phyloP scores from a whole-genome alignment of 2,113 vertebrate species.

The Lycaon pictus region DNA sequence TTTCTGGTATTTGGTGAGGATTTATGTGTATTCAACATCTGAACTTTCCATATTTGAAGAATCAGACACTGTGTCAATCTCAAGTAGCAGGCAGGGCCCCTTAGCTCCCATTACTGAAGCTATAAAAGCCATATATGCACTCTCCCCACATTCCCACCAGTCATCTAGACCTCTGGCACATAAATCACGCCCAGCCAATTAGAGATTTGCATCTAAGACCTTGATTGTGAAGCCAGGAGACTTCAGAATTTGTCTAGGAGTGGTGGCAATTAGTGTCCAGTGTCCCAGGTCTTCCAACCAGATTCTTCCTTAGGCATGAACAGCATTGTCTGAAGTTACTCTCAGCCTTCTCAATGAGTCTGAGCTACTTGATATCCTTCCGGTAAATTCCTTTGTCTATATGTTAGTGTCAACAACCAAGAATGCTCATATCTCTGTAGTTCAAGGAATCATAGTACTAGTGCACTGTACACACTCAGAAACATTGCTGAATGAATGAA shows the following conservation, averaged over 20 bases:
- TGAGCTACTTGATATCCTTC: constrained; percentile 11
- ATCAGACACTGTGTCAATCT: not conserved
- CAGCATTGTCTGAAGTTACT: not conserved
- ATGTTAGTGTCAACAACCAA: not conserved
- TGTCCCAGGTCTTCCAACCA: not conserved
- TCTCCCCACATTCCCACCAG: not conserved
- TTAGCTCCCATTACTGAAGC: not conserved
- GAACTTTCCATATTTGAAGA: constrained; percentile 25
- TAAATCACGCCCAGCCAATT: not conserved
- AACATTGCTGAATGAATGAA: not conserved
- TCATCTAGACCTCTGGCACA: not conserved
- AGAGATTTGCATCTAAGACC: not conserved
- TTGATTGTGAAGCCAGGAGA: not conserved
- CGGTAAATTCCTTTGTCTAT: not conserved
- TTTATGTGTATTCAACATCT: not conserved
- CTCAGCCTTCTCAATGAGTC: not conserved
- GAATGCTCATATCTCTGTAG: not conserved
- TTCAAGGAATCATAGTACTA: not conserved
- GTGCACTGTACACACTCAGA: not conserved
- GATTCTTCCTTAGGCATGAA: not conserved
- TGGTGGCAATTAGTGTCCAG: not conserved
- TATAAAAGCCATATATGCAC: not conserved
- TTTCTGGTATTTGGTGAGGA: not conserved
- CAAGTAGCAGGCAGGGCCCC: not conserved
- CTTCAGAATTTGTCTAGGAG: not conserved